phyloP scores from a whole-genome alignment of 2,113 vertebrate genomes.

The Pelusios castaneus region DNA sequence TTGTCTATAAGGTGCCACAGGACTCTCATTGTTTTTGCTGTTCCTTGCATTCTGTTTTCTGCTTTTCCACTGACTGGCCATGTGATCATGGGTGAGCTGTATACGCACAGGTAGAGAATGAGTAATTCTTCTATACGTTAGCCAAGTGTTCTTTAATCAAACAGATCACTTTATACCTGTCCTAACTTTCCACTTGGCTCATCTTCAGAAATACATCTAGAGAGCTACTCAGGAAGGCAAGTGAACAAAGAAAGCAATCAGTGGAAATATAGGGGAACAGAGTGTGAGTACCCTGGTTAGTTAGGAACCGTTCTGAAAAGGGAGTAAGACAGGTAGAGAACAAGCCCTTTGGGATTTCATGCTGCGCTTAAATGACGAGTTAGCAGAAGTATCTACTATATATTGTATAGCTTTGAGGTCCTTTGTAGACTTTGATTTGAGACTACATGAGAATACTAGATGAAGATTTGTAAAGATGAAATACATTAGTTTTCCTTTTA shows the following conservation, averaged over 20 bases:
- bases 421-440: conserved; percentile 61
- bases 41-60: background rate
- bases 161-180: background rate
- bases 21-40: no score
- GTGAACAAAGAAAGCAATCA: background rate
- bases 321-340: background rate
- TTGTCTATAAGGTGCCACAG: no score
- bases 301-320: background rate
- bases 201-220: rapidly evolving
- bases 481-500: conserved; percentile 68
- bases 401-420: background rate
- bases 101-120: background rate
- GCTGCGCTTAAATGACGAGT: conserved; percentile 18
- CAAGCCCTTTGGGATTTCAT: conserved; percentile 23
- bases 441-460: conserved; percentile 56
- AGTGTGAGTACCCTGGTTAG: rapidly evolving
- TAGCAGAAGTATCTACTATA: conserved; percentile 39
- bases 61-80: background rate
- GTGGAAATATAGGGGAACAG: background rate
- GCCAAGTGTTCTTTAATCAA: background rate
- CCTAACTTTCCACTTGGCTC: background rate
- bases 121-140: no score
- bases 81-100: background rate
- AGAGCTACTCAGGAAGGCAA: background rate
- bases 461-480: conserved; percentile 49